Conservation (phyloP, 2,888 invertebrate genomes). For the Andrena dorsata region DNA sequence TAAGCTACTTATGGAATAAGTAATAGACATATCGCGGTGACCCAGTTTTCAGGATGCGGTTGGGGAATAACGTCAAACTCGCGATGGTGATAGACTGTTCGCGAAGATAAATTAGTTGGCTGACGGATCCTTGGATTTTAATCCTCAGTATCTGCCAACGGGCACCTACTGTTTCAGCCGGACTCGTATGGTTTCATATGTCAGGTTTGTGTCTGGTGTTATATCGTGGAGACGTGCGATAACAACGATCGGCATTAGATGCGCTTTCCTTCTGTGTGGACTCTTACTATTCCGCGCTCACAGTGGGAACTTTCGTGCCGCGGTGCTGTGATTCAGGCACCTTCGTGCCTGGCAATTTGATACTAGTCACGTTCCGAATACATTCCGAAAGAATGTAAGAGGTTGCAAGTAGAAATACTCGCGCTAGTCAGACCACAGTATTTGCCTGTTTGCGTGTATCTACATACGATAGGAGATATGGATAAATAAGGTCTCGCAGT, state of each 20-base stretch:
- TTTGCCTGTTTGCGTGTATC: background rate
- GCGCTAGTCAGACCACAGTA: slow-evolving; percentile 15
- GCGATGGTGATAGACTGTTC: slow-evolving; percentile 20
- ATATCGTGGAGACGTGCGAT: slow-evolving; percentile 21
- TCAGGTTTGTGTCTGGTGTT: slow-evolving; percentile 1
- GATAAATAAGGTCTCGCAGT: too few species aligned
- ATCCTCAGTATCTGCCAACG: background rate
- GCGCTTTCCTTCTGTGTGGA: slow-evolving; percentile 44
- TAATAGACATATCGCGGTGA: slow-evolving; percentile 49
- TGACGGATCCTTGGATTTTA: background rate
- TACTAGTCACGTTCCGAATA: slow-evolving; percentile 77
- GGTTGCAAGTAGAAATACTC: slow-evolving; percentile 45
- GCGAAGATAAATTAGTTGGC: background rate
- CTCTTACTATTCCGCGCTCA: slow-evolving; percentile 48
- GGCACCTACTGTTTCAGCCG: too few species aligned
- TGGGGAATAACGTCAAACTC: slow-evolving; percentile 23
- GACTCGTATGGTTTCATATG: too few species aligned
- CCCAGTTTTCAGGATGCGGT: slow-evolving; percentile 38
- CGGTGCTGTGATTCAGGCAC: slow-evolving; percentile 73
- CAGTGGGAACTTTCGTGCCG: slow-evolving; percentile 66
- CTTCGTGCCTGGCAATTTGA: slow-evolving; percentile 76
- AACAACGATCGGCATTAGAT: slow-evolving; percentile 71
- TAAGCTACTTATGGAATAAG: slow-evolving; percentile 55
- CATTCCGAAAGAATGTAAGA: slow-evolving; percentile 70
- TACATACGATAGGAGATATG: too few species aligned